Base-by-base conservation (phyloP, 2,113 vertebrate species). In the Noctilio leporinus region DNA sequence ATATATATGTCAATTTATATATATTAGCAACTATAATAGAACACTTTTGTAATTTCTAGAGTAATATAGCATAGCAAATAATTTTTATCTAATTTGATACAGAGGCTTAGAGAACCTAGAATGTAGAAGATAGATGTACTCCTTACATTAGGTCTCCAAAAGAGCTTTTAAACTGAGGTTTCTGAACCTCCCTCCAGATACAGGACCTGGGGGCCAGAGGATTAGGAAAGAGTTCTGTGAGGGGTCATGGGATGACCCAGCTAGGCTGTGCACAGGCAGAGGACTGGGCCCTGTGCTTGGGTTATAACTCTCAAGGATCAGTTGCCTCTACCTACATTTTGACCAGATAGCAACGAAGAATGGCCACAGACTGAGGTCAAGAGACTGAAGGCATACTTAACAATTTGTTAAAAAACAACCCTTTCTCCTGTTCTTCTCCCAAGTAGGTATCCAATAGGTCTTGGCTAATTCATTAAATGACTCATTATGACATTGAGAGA, bases 371-470 rank as follows among this genome's bases (percentile, higher is more conserved):
- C 59, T 67, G 43, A 76, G 53, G 10, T 40, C 65, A 76, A n/a
- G 43, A 80, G 53, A 57, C 1, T 33, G 16, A 26, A 43, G 15
- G 4, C 22, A 9, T 87, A n/a, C 43, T 43, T 51, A 45, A 70
- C 10, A 22, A 43, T 43, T 72, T 35, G 72, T 72, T 20, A 24
- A 40, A 64, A 75, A 47, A 38, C 43, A 67, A 10, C 2, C 4
- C 9, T n/a, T 38, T 9, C n/a, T 69, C 24, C 19, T 78, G 5
- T 6, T 10, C 45, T 86, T 86, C 24, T 12, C 24, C 22, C 5
- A 0, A 45, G 0, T 38, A 40, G 17, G 3, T 45, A 10, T 9
- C 24, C 8, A n/a, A 11, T 16, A 53, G 40, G 35, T 38, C 4
- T 12, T n/a, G 15, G 10, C 9, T 62, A 16, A 69, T 73, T 30